Percentiles rank a stretch among this genome's conserved stretches.
phyloP scores from a whole-genome alignment of 2,113 vertebrate species.

The Ptychochromis oligacanthus region DNA sequence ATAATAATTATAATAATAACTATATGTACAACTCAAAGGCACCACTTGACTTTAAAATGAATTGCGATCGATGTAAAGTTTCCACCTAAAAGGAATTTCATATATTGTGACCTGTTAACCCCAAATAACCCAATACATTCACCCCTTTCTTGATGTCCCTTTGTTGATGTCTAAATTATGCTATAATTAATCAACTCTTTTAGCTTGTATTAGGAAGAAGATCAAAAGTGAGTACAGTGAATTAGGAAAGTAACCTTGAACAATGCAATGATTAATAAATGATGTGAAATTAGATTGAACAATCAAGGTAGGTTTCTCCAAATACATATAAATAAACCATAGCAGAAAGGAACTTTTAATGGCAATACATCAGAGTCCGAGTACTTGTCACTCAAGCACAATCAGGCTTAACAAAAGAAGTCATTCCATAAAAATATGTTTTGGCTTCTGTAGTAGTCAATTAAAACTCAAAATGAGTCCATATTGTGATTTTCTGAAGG shows the following conservation, averaged over 20 bases:
- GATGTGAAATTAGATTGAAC: neutral
- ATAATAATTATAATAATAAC: no score
- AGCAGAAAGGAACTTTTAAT: neutral
- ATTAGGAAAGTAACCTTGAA: neutral
- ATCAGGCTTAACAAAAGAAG: neutral
- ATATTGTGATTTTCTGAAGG: neutral
- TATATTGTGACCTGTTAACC: neutral
- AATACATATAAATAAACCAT: no score
- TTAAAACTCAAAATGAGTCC: neutral
- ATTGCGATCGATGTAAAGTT: neutral
- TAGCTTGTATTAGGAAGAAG: neutral
- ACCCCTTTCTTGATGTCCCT: neutral
- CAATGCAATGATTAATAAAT: no score
- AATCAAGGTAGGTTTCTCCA: neutral
- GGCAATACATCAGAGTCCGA: neutral
- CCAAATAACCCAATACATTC: neutral
- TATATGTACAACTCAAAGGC: neutral
- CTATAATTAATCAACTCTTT: no score
- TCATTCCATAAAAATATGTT: neutral
- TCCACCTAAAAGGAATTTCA: neutral
- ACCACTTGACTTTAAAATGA: neutral
- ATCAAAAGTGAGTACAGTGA: neutral
- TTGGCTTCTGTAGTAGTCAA: neutral
- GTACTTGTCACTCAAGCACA: neutral
- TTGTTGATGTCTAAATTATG: neutral